Evolutionary conservation across 1,140 invertebrate genomes (phyloP).

Genomic region (Leptoteleia sp.): DNA sequence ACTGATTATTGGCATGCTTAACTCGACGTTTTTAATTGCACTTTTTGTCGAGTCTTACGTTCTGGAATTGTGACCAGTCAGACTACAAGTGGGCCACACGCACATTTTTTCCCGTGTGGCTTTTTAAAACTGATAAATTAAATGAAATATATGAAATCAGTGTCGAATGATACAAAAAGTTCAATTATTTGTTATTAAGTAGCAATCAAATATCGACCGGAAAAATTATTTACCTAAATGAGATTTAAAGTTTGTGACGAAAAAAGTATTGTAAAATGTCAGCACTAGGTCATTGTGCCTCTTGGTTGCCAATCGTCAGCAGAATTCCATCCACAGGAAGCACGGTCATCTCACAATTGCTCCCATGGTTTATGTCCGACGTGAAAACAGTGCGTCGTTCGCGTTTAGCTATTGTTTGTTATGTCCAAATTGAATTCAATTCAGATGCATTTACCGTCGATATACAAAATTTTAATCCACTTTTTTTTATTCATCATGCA

Average conservation of each 20-base stretch:
- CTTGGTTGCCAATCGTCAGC: slow-evolving; percentile 31
- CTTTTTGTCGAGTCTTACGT: no score
- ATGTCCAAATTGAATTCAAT: slow-evolving; percentile 49
- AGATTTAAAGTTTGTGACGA: slow-evolving; percentile 18
- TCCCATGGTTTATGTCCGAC: slow-evolving; percentile 36
- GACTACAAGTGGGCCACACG: no score
- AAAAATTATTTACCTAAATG: slow-evolving; percentile 1
- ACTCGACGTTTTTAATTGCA: no score
- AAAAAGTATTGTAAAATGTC: slow-evolving; percentile 37
- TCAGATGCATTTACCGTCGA: slow-evolving; percentile 27
- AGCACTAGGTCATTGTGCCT: slow-evolving; percentile 19
- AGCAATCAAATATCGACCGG: slow-evolving; percentile 1
- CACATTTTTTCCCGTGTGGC: slow-evolving; percentile 17
- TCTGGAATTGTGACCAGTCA: no score
- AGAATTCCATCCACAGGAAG: slow-evolving; percentile 40
- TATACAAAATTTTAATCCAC: slow-evolving; percentile 13
- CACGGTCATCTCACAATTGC: slow-evolving; percentile 29
- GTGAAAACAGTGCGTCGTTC: slow-evolving; percentile 16
- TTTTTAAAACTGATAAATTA: slow-evolving; percentile 47
- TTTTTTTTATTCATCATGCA: no score
- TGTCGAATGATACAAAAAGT: slow-evolving; percentile 17
- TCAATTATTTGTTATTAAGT: background rate
- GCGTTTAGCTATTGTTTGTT: slow-evolving; percentile 45
- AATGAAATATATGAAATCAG: slow-evolving; percentile 4
- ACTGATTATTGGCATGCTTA: no score